Evolutionary conservation across 2,113 vertebrate genomes (phyloP).

Genomic region (Coracopsis vasa): DNA sequence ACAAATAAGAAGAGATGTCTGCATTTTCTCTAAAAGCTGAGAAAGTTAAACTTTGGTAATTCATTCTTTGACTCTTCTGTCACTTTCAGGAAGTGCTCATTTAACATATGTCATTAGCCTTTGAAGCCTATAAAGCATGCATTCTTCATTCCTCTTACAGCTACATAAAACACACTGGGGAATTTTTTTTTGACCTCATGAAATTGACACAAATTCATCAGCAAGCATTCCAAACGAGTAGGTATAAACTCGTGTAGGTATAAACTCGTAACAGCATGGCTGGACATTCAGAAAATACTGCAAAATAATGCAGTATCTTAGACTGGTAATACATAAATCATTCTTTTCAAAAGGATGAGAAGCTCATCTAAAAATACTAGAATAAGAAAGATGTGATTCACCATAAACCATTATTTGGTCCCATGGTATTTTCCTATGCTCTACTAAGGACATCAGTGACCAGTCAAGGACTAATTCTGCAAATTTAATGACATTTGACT

Average conservation of each 20-base stretch:
- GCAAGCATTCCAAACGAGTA: neutral
- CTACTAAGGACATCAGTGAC: neutral
- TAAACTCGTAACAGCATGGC: neutral
- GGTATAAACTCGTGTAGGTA: too few relatives aligned
- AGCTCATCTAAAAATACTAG: neutral
- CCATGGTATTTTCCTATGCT: neutral
- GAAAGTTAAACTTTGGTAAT: neutral
- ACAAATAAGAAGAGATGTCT: neutral
- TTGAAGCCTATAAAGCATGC: neutral
- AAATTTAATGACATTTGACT: neutral
- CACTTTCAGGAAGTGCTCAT: neutral
- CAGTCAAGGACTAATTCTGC: neutral
- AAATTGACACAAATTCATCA: neutral
- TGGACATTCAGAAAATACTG: neutral
- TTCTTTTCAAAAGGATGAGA: neutral
- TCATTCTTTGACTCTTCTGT: neutral
- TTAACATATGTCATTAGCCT: neutral
- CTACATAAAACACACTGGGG: neutral
- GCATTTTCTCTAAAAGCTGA: neutral
- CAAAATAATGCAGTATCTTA: neutral
- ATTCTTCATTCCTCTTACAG: neutral
- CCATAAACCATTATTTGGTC: neutral
- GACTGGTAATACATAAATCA: neutral
- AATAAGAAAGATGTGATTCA: neutral
- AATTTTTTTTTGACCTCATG: neutral